Evolutionary conservation across 64 coral and sea anemone species (phyloP).

Genomic region (Pachyseris speciosa): DNA sequence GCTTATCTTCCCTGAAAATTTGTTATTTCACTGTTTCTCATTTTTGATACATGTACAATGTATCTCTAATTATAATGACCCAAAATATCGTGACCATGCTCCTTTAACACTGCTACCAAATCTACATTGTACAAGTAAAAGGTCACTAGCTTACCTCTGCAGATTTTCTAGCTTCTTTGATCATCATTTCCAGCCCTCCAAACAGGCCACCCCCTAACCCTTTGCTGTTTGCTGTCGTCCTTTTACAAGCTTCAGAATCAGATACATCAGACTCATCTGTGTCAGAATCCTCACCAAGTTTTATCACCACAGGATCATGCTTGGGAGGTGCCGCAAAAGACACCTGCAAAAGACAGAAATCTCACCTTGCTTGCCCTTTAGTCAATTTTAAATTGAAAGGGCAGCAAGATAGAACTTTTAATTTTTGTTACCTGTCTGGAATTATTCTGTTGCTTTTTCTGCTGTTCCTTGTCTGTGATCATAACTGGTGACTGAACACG

Average conservation of each 20-base stretch:
- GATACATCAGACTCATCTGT: slow-evolving; percentile 66
- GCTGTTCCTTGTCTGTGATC: not conserved
- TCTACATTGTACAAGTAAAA: not conserved
- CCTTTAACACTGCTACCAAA: too few relatives aligned
- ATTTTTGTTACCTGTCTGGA: slow-evolving; percentile 6
- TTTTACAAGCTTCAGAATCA: slow-evolving; percentile 19
- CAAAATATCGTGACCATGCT: too few relatives aligned
- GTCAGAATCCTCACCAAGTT: slow-evolving; percentile 88
- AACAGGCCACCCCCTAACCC: slow-evolving; percentile 62
- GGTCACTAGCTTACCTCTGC: slow-evolving; percentile 53
- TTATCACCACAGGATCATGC: slow-evolving; percentile 93
- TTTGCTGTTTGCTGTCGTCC: not conserved
- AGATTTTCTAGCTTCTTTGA: slow-evolving; percentile 91
- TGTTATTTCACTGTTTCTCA: too few relatives aligned
- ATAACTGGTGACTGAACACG: not conserved
- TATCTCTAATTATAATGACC: too few relatives aligned
- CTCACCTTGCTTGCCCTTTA: not conserved
- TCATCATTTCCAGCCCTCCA: slow-evolving; percentile 94
- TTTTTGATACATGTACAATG: too few relatives aligned
- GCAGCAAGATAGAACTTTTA: not conserved
- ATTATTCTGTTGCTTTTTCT: slow-evolving; percentile 31
- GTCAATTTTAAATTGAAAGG: not conserved
- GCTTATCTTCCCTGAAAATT: too few relatives aligned
- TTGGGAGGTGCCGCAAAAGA: slow-evolving; percentile 56
- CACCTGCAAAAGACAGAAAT: not conserved